Base-by-base conservation (phyloP, 1,140 invertebrate genomes). In the Drosophila pruinosa region DNA sequence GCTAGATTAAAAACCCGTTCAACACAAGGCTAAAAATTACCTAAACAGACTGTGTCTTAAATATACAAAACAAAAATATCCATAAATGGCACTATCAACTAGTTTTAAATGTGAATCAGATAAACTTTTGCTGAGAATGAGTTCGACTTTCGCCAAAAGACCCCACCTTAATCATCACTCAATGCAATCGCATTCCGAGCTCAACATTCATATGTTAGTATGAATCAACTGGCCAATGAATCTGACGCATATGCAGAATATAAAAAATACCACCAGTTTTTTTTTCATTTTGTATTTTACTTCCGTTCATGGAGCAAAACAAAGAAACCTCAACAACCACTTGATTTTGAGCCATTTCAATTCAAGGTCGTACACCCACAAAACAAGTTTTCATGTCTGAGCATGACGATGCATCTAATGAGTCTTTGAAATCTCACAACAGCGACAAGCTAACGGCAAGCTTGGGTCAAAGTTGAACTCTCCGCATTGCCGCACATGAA, bases 351-450 rank as follows among this genome's bases (percentile, higher is more conserved):
- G 39, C 17, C 39, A 26, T 38, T 56, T 64, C 47, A 72, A 72
- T 69, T 81, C 78, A 81, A 81, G 78, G 78, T 82, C 78, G 74
- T 28, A 43, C 52, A 59, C 59, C 70, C 70, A 71, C 59, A 6
- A 82, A 81, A 81, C 78, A 31, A 52, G 78, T 81, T 81, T 74
- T 19, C n/a, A 15, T 24, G 24, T 34, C 22, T 15, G 19, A 57
- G 12, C 68, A 71, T 65, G 52, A 71, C 59, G 15, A 2, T 48
- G 52, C 43, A 68, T 34, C 19, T 24, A 22, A 47, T 19, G 41
- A 15, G 7, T 21, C 10, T 22, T 36, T n/a, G 4, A 52, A 53
- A 53, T 53, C 31, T 53, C 12, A 24, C 10, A 43, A 53, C 22
- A 67, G 28, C 63, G 17, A 15, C 36, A 53, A 67, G 58, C 15